phyloP scores from a whole-genome alignment of 2,113 vertebrate species.

The Brachypteracias leptosomus region DNA sequence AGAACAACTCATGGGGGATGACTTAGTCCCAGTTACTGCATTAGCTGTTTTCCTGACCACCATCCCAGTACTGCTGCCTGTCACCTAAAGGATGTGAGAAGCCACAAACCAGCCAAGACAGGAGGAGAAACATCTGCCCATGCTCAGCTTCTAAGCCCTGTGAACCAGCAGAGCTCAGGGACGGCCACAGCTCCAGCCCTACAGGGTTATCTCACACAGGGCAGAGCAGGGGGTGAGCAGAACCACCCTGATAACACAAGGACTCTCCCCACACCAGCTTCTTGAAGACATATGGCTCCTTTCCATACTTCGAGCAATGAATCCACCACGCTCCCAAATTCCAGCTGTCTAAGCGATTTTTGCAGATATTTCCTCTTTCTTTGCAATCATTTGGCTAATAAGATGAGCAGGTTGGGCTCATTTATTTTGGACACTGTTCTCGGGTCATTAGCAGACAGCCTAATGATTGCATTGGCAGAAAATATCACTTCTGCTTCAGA shows the following conservation, averaged over 20 bases:
- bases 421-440: constrained; percentile 64
- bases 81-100: neutral
- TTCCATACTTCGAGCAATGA: neutral
- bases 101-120: neutral
- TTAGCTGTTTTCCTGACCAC: neutral
- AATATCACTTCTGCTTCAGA: constrained; percentile 45
- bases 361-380: constrained; percentile 36
- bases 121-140: neutral
- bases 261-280: accelerated
- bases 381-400: constrained; percentile 61
- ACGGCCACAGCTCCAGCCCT: neutral
- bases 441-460: constrained; percentile 60
- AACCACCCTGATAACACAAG: neutral
- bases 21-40: neutral
- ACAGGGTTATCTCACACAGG: neutral
- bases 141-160: neutral
- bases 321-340: neutral
- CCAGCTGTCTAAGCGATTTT: constrained; percentile 28
- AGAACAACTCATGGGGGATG: neutral
- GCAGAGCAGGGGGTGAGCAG: neutral
- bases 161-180: neutral
- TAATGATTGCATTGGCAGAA: constrained; percentile 63
- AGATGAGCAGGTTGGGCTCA: constrained; percentile 63
- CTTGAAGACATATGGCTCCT: neutral
- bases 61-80: neutral